Conservation (phyloP, 1,140 invertebrate genomes). For the Sipha flava region DNA sequence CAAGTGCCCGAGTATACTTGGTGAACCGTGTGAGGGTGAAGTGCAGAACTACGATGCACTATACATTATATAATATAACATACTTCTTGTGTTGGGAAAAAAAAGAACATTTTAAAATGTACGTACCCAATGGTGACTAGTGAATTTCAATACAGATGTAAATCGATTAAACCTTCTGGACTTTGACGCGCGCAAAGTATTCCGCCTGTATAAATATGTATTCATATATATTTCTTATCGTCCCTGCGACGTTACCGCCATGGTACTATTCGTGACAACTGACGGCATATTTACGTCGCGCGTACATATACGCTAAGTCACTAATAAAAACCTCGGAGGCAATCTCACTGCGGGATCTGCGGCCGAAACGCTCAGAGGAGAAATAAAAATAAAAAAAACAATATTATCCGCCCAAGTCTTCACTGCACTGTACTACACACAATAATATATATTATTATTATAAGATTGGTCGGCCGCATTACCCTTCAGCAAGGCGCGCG, state of each 20-base stretch:
- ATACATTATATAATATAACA: too few species aligned
- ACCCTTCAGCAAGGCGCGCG: background rate
- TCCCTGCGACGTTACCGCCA: background rate
- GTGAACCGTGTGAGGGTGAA: background rate
- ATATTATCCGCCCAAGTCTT: background rate
- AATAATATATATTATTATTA: background rate
- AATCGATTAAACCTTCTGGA: background rate
- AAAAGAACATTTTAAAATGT: background rate
- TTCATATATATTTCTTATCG: background rate
- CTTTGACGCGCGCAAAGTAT: background rate
- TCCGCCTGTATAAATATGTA: background rate
- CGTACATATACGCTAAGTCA: background rate
- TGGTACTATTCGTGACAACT: background rate
- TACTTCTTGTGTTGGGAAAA: too few species aligned
- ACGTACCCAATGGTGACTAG: background rate
- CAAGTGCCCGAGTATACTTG: background rate
- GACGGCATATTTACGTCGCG: background rate
- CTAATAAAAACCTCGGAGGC: background rate
- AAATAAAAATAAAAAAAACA: conserved; percentile 8
- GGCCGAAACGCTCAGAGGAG: background rate
- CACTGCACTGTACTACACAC: too few species aligned
- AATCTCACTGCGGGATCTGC: background rate
- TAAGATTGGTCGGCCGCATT: background rate
- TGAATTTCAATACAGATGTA: background rate
- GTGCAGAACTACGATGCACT: background rate